Evolutionary conservation across 2,797 vertebrate genomes (phyloP).

Genomic region (Gastrophryne carolinensis): DNA sequence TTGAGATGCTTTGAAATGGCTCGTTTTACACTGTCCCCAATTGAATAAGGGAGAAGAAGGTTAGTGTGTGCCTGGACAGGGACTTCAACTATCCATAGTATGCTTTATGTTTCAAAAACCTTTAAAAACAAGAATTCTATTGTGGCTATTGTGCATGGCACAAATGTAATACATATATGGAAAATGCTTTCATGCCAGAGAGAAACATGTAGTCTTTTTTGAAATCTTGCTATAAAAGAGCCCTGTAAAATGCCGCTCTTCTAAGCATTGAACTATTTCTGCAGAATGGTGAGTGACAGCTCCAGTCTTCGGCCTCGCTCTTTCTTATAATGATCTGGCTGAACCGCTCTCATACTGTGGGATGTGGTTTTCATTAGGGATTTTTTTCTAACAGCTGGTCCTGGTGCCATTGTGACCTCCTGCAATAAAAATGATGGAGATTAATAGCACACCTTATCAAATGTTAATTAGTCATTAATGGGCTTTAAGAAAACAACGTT

Average conservation of each 20-base stretch:
- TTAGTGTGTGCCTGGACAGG: too few relatives aligned
- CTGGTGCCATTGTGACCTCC: background rate
- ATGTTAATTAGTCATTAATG: constrained; percentile 26
- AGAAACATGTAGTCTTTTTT: constrained; percentile 35
- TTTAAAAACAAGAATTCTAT: background rate
- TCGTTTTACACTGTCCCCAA: too few relatives aligned
- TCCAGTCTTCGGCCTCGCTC: background rate
- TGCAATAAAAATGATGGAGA: constrained; percentile 5
- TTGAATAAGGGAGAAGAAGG: too few relatives aligned
- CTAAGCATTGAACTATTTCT: constrained; percentile 36
- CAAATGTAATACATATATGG: constrained; percentile 4
- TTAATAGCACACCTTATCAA: constrained; percentile 17
- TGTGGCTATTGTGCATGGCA: constrained; percentile 1
- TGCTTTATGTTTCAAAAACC: background rate
- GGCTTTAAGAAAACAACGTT: background rate
- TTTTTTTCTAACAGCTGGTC: constrained; percentile 2
- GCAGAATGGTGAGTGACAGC: constrained; percentile 39
- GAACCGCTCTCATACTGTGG: constrained; percentile 8
- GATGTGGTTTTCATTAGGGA: constrained; percentile 23
- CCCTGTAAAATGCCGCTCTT: constrained; percentile 39
- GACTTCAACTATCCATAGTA: too few relatives aligned
- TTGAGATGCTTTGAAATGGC: too few relatives aligned
- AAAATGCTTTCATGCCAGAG: constrained; percentile 14
- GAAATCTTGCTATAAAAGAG: constrained; percentile 31
- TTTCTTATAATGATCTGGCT: constrained; percentile 31